phyloP scores from a whole-genome alignment of 2,888 invertebrate species.

The Laspeyria flexula region DNA sequence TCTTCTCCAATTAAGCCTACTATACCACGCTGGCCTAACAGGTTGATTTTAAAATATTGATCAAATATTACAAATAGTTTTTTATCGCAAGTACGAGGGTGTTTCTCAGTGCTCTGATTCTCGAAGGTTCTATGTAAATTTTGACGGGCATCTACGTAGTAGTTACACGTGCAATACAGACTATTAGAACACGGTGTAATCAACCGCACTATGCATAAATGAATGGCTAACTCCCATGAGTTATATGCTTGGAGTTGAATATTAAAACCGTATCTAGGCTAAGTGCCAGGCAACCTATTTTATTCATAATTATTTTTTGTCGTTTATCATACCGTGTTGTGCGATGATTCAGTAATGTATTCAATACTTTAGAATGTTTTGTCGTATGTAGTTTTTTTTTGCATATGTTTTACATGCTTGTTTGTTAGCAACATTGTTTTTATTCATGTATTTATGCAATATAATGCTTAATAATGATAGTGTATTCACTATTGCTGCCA shows the following conservation, averaged over 20 bases:
- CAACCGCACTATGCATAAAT: constrained; percentile 72
- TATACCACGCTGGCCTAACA: too few relatives aligned
- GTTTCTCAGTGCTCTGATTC: constrained; percentile 47
- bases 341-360: background rate
- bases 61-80: constrained; percentile 5
- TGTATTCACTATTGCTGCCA: background rate
- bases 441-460: background rate
- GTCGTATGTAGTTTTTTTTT: background rate
- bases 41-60: background rate
- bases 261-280: constrained; percentile 51
- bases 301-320: constrained; percentile 10
- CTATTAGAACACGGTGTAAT: constrained; percentile 56
- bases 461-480: background rate
- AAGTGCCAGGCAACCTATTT: constrained; percentile 33
- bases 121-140: constrained; percentile 74
- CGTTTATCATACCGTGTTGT: background rate
- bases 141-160: constrained; percentile 59
- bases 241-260: constrained; percentile 64
- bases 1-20: too few relatives aligned
- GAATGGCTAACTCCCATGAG: constrained; percentile 65
- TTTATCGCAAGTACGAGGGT: constrained; percentile 16
- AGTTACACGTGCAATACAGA: constrained; percentile 52
- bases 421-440: background rate
- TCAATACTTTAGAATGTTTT: background rate
- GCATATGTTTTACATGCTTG: background rate